A percentile compares a stretch with the other conserved stretches of the same genome.
These are phyloP conservation scores for Campylomormyrus numenius DNA, from an alignment of 2,113 vertebrate genomes.

Conservation along the genomic window DNA sequence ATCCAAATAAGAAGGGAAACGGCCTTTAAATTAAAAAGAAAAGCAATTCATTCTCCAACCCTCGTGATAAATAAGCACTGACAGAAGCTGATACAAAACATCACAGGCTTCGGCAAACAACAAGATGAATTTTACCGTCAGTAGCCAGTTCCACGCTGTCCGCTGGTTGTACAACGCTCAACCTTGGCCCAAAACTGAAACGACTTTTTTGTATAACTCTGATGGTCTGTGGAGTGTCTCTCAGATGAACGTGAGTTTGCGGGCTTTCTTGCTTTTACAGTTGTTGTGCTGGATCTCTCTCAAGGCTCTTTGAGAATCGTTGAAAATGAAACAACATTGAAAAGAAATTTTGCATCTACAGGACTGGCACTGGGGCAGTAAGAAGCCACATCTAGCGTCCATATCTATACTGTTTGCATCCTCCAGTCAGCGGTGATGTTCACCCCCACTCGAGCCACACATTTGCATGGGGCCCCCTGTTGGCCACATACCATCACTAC, in stretches of 20 bases:
- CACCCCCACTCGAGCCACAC: background rate
- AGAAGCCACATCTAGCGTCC: background rate
- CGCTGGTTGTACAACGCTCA: background rate
- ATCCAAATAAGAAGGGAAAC: constrained; percentile 19
- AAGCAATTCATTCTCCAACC: constrained; percentile 5
- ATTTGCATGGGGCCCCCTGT: background rate
- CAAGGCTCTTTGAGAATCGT: background rate
- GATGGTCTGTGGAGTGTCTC: background rate
- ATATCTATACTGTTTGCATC: background rate
- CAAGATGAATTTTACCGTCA: background rate
- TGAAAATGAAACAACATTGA: background rate
- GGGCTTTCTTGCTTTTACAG: background rate
- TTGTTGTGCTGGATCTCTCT: background rate
- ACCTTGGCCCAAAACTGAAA: background rate
- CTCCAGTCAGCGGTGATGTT: background rate
- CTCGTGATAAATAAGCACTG: constrained; percentile 9
- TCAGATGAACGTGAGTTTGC: background rate
- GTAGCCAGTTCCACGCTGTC: background rate
- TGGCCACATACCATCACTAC: background rate
- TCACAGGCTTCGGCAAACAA: constrained; percentile 11
- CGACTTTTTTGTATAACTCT: background rate
- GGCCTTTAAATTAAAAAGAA: constrained; percentile 20
- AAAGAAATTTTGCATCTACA: background rate
- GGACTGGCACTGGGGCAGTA: background rate
- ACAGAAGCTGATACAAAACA: constrained; percentile 5